Conservation (phyloP, 2,113 vertebrate species). For the Ardeotis arabs region DNA sequence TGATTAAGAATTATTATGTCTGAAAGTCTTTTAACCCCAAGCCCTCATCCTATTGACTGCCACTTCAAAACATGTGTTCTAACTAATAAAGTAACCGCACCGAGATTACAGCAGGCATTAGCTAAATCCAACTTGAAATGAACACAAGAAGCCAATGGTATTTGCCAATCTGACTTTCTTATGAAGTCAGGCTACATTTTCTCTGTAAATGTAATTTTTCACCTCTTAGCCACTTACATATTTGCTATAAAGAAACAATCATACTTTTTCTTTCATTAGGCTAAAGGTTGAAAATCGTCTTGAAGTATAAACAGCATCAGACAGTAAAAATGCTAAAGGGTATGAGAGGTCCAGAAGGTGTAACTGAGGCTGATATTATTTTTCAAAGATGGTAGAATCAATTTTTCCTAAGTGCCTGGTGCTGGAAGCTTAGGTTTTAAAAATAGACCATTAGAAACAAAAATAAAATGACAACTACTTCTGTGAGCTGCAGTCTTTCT, state of each 20-base stretch:
- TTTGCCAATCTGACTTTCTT: slow-evolving; percentile 4
- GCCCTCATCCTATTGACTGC: slow-evolving; percentile 35
- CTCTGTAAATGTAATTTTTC: slow-evolving; percentile 1
- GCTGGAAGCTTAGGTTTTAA: background rate
- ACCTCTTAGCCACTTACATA: background rate
- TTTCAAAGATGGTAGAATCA: background rate
- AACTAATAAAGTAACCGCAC: slow-evolving; percentile 44
- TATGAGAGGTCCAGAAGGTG: background rate
- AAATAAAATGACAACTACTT: slow-evolving; percentile 4
- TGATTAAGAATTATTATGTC: slow-evolving; percentile 73
- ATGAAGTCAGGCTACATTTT: background rate
- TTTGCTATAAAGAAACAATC: background rate
- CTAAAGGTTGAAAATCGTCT: slow-evolving; percentile 32
- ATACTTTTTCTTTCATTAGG: background rate
- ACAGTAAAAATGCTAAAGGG: background rate
- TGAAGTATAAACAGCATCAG: background rate
- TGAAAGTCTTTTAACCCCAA: slow-evolving; percentile 50
- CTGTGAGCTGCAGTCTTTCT: background rate
- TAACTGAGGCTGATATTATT: background rate
- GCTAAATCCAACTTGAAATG: slow-evolving; percentile 37
- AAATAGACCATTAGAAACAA: background rate
- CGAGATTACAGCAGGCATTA: slow-evolving; percentile 17
- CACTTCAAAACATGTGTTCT: slow-evolving; percentile 56
- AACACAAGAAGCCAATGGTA: background rate
- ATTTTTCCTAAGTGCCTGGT: background rate